Conservation (phyloP, 2,888 invertebrate species). For the Nomada ferruginata region DNA sequence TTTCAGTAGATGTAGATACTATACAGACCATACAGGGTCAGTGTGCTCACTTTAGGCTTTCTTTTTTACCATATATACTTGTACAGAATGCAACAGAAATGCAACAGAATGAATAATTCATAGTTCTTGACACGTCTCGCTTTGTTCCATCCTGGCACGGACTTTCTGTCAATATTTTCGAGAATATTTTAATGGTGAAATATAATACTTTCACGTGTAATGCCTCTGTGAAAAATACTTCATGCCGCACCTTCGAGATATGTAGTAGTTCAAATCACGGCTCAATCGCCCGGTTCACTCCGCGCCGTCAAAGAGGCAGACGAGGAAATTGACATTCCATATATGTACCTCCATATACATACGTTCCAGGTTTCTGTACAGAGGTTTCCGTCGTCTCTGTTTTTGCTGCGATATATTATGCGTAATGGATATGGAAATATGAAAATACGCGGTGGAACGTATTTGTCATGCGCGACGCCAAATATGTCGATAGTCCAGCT, state of each 20-base stretch:
- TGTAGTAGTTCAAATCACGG: background rate
- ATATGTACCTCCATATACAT: too few species aligned
- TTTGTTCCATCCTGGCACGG: too few species aligned
- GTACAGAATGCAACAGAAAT: too few species aligned
- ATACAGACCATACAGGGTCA: too few species aligned
- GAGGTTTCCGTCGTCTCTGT: background rate
- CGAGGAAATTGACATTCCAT: background rate
- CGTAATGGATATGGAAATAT: slow-evolving; percentile 38
- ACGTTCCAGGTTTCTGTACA: background rate
- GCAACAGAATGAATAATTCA: too few species aligned
- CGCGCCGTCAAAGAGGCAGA: background rate
- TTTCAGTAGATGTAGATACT: too few species aligned
- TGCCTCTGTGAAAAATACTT: background rate
- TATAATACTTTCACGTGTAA: background rate
- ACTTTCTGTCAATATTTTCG: too few species aligned
- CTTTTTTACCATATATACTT: too few species aligned
- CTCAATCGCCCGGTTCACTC: background rate
- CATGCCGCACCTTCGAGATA: background rate
- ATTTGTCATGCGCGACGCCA: slow-evolving; percentile 16
- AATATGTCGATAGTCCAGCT: slow-evolving; percentile 25
- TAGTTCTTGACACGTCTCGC: too few species aligned
- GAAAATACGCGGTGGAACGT: slow-evolving; percentile 11
- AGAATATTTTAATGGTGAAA: too few species aligned
- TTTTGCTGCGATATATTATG: slow-evolving; percentile 14
- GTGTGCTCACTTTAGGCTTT: too few species aligned